These are phyloP conservation scores for Chelmon rostratus DNA, from an alignment of 2,797 vertebrate genomes.

Conservation along the genomic window DNA sequence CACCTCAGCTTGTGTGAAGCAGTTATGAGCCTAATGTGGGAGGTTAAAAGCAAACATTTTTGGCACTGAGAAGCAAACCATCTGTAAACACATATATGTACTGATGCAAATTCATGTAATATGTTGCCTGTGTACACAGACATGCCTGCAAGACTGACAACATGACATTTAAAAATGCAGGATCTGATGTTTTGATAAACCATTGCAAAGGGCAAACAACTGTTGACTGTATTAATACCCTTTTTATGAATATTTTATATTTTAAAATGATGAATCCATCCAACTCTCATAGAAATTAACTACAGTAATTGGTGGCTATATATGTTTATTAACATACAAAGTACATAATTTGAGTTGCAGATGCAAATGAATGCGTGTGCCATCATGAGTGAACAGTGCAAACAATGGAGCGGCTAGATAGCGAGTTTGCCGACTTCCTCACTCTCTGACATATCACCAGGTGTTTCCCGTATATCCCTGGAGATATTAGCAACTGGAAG, in stretches of 20 bases:
- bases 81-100: conserved; percentile 24
- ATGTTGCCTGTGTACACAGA: background rate
- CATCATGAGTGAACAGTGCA: no score
- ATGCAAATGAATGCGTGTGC: no score
- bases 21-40: conserved; percentile 34
- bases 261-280: background rate
- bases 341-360: no score
- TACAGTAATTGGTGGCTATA: background rate
- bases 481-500: no score
- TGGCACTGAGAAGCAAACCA: conserved; percentile 28
- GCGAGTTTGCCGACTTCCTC: no score
- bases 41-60: conserved; percentile 56
- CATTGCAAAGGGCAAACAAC: background rate
- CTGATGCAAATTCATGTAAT: background rate
- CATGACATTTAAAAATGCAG: background rate
- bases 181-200: background rate
- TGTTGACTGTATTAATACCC: background rate
- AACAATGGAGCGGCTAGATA: no score
- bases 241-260: background rate
- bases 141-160: background rate
- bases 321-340: background rate
- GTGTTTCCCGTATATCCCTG: no score
- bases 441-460: no score
- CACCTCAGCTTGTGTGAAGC: conserved; percentile 59
- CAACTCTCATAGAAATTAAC: background rate